These are phyloP conservation scores for Porites lobata DNA, from an alignment of 92 coral and sea anemone genomes.

Conservation along the genomic window DNA sequence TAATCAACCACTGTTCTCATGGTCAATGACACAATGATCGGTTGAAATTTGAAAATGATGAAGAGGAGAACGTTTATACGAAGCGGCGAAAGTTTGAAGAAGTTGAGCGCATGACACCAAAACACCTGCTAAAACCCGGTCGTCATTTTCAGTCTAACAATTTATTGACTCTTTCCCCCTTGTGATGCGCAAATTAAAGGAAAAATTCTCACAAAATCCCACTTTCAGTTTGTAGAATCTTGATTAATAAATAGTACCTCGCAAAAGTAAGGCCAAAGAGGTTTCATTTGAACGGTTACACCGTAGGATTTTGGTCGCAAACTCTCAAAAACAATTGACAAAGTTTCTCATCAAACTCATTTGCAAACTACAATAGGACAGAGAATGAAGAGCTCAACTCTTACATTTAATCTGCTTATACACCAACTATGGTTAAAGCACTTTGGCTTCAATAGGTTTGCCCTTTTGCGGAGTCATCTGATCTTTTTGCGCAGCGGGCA, in stretches of 20 bases:
- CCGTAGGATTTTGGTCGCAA: too few relatives aligned
- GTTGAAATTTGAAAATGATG: neutral
- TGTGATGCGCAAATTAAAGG: too few relatives aligned
- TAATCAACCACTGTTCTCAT: constrained; percentile 4
- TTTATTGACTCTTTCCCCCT: too few relatives aligned
- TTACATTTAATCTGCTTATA: constrained; percentile 1
- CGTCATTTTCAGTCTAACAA: too few relatives aligned
- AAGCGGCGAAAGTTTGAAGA: neutral
- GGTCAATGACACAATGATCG: neutral
- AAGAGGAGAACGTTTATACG: constrained; percentile 1
- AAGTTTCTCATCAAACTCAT: too few relatives aligned
- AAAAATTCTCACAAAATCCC: too few relatives aligned
- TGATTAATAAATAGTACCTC: too few relatives aligned
- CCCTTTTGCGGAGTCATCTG: neutral
- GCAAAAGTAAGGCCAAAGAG: too few relatives aligned
- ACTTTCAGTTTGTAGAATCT: too few relatives aligned
- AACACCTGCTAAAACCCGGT: constrained; percentile 13
- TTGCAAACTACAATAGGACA: too few relatives aligned
- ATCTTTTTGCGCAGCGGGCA: neutral
- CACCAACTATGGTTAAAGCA: neutral
- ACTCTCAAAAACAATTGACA: too few relatives aligned
- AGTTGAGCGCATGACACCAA: neutral
- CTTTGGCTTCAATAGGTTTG: neutral
- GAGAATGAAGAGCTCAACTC: neutral
- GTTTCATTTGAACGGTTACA: too few relatives aligned